Base-by-base conservation (phyloP, 2,113 vertebrate species). In the Cryptoleucopteryx plumbea region DNA sequence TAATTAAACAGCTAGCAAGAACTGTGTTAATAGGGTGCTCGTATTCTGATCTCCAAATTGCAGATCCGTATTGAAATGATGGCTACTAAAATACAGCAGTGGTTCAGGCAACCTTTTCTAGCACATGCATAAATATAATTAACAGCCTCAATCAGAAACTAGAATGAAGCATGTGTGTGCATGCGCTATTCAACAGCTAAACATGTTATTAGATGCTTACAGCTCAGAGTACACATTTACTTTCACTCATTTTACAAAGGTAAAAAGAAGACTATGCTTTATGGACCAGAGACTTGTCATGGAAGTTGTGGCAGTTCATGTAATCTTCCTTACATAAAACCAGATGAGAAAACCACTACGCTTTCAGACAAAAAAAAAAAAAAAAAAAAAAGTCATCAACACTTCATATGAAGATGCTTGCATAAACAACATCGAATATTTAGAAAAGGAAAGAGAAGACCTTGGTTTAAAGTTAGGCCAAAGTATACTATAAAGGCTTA, bases 401-500 rank as follows among this genome's bases (percentile, higher is more conserved):
- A 42, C 38, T 55, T 40, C 42, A 47, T n/a, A 25, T 52, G 70
- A 88, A 88, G 34, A 59, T 81, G 38, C 43, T 63, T 38, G 47
- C 20, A 38, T 50, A 80, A 84, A 62, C n/a, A 67, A 47, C 26
- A 48, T 0, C 48, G 48, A 66, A 34, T 58, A 78, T 63, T 88
- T 53, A 72, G 19, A 72, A 71, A 3, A 61, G 26, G 36, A 79
- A 70, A 82, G 36, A 25, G 48, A 88, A 70, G 63, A 56, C 62
- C 55, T 81, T 66, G 68, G 16, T 77, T 81, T 90, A 82, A 80
- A 94, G 42, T 78, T 52, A 90, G 42, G 40, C 71, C 43, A 48
- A 92, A 77, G 27, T 29, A 75, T 22, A 72, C 48, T 61, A 22
- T 74, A 88, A 94, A 94, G 47, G 61, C 97, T 97, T 98, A 99